These are phyloP conservation scores for Trachurus trachurus DNA, from an alignment of 2,797 vertebrate species.

Conservation along the genomic window DNA sequence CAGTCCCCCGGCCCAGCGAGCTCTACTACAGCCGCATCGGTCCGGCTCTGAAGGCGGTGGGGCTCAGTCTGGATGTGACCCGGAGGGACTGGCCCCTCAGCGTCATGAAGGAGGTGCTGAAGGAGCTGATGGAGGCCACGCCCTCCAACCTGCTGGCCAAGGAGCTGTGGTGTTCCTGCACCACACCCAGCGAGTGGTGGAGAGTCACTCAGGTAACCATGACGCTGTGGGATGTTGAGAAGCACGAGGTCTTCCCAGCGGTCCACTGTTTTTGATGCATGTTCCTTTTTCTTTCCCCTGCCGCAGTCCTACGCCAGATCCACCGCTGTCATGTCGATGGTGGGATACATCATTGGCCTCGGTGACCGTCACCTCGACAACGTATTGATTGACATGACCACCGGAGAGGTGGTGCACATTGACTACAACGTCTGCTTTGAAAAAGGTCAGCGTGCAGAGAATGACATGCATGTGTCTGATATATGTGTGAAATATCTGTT, in stretches of 20 bases:
- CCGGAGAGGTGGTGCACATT: slow-evolving; percentile 98
- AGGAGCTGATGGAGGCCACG: slow-evolving; percentile 96
- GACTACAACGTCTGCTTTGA: slow-evolving; percentile 99
- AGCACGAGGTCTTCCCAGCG: not conserved
- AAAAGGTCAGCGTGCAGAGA: slow-evolving; percentile 88
- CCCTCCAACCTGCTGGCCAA: slow-evolving; percentile 98
- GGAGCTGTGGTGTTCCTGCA: slow-evolving; percentile 99
- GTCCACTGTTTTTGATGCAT: not conserved
- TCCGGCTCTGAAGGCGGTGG: slow-evolving; percentile 94
- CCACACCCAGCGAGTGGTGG: slow-evolving; percentile 98
- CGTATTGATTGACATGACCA: slow-evolving; percentile 99
- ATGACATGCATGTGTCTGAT: not conserved
- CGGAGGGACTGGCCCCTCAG: slow-evolving; percentile 97
- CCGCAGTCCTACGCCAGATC: slow-evolving; percentile 95
- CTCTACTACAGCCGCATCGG: slow-evolving; percentile 98
- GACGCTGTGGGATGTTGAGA: too few relatives aligned
- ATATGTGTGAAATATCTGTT: not conserved
- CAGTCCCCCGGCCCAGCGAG: slow-evolving; percentile 97
- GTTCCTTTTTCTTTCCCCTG: not conserved
- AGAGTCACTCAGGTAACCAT: slow-evolving; percentile 94
- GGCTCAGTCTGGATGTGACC: slow-evolving; percentile 95
- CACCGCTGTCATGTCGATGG: slow-evolving; percentile 99
- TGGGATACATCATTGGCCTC: slow-evolving; percentile 98
- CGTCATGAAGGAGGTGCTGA: slow-evolving; percentile 96
- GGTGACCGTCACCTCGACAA: slow-evolving; percentile 99